Evolutionary conservation across 2,888 invertebrate genomes (phyloP).

Genomic region (Cylindroiulus punctatus): DNA sequence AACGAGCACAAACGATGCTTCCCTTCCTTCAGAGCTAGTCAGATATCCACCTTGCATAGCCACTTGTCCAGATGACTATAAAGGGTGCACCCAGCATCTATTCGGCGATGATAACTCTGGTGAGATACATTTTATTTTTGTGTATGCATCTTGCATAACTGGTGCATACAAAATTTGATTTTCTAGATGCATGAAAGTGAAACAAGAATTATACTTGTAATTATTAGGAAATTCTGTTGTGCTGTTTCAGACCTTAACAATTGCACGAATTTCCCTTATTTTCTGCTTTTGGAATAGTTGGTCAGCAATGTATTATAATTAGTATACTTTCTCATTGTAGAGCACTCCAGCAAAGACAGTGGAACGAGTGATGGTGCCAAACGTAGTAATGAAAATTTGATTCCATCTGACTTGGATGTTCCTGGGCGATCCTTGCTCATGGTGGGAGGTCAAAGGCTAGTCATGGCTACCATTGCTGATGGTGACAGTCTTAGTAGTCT

Average conservation of each 20-base stretch:
- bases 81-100: conserved; percentile 56
- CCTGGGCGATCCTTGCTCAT: conserved; percentile 12
- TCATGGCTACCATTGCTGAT: conserved; percentile 50
- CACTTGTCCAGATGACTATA: conserved; percentile 51
- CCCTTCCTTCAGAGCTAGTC: conserved; percentile 53
- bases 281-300: background rate
- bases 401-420: conserved; percentile 58
- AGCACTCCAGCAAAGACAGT: conserved; percentile 79
- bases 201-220: no score
- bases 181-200: no score
- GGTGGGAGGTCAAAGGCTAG: conserved; percentile 9
- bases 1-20: conserved; percentile 43
- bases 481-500: conserved; percentile 56
- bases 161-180: no score
- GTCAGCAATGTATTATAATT: background rate
- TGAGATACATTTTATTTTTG: conserved; percentile 4
- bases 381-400: conserved; percentile 74
- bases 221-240: no score
- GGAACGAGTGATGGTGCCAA: conserved; percentile 83
- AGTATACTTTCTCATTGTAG: conserved; percentile 68
- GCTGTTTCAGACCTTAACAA: background rate
- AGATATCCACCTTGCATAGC: conserved; percentile 56
- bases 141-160: no score
- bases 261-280: background rate
- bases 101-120: conserved; percentile 58